These are phyloP conservation scores for Mystacides longicornis DNA, from an alignment of 2,888 invertebrate genomes.

Conservation along the genomic window DNA sequence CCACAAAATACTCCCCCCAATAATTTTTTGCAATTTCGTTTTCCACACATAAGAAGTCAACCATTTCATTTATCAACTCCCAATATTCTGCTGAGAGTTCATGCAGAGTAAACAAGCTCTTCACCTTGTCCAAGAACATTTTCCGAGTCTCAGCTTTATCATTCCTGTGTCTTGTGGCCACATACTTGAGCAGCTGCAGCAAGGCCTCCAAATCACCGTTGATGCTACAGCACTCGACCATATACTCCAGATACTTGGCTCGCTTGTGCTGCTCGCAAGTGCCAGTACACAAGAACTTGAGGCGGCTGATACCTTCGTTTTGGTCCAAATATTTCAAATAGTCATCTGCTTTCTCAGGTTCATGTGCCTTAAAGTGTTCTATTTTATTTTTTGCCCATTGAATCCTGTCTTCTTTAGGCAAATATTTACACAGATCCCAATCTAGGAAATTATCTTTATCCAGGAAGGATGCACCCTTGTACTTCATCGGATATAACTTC, in stretches of 20 bases:
- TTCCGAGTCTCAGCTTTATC: constrained; percentile 27
- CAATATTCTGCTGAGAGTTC: constrained; percentile 29
- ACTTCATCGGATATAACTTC: constrained; percentile 17
- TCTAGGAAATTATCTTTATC: constrained; percentile 5
- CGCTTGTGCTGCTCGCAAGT: constrained; percentile 24
- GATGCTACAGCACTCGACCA: constrained; percentile 32
- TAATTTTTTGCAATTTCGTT: constrained; percentile 19
- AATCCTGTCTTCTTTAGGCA: constrained; percentile 7
- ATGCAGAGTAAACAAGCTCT: constrained; percentile 26
- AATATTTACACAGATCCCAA: constrained; percentile 4
- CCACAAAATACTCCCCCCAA: too few relatives aligned
- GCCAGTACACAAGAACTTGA: constrained; percentile 3
- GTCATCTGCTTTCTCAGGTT: constrained; percentile 8
- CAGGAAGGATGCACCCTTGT: constrained; percentile 13
- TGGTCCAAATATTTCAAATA: constrained; percentile 17
- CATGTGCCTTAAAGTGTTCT: background rate
- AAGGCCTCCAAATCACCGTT: constrained; percentile 31
- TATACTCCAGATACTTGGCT: constrained; percentile 24
- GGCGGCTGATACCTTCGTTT: constrained; percentile 16
- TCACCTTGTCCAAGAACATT: constrained; percentile 21
- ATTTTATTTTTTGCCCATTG: constrained; percentile 19
- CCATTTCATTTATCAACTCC: constrained; percentile 30
- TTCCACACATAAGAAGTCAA: constrained; percentile 19
- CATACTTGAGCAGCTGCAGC: constrained; percentile 28
- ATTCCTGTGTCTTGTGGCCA: constrained; percentile 31